A percentile compares a stretch with the other conserved stretches of the same genome.
These are phyloP conservation scores for Galaxea fascicularis DNA, from an alignment of 92 coral and sea anemone genomes.

Conservation along the genomic window DNA sequence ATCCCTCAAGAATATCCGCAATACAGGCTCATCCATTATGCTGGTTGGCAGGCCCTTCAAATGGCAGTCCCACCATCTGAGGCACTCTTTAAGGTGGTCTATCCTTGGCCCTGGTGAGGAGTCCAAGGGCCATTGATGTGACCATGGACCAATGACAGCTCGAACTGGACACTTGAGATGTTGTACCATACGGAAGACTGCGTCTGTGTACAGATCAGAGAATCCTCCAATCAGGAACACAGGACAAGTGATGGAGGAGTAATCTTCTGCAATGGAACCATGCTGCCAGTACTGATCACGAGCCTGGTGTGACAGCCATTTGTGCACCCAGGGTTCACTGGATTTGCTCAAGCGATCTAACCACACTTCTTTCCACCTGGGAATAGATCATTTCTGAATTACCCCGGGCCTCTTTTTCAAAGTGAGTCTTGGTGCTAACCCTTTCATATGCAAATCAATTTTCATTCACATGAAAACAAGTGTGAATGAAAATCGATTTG, in stretches of 20 bases:
- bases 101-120: constrained; percentile 77
- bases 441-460: no score
- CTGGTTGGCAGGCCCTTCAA: constrained; percentile 75
- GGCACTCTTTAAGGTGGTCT: constrained; percentile 70
- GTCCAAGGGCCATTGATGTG: constrained; percentile 72
- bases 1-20: constrained; percentile 69
- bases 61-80: constrained; percentile 84
- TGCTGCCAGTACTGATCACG: constrained; percentile 89
- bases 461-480: no score
- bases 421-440: no score
- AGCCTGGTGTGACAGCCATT: constrained; percentile 77
- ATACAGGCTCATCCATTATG: constrained; percentile 68
- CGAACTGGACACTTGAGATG: constrained; percentile 67
- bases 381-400: constrained; percentile 5
- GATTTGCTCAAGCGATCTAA: constrained; percentile 64
- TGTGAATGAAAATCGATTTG: no score
- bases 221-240: constrained; percentile 84
- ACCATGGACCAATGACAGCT: constrained; percentile 82
- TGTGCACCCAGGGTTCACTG: constrained; percentile 75
- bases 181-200: constrained; percentile 80
- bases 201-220: constrained; percentile 70
- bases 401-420: no score
- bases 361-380: constrained; percentile 88
- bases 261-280: constrained; percentile 78
- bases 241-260: constrained; percentile 66